phyloP scores from a whole-genome alignment of 2,888 invertebrate genomes.

The Neoaliturus tenellus region DNA sequence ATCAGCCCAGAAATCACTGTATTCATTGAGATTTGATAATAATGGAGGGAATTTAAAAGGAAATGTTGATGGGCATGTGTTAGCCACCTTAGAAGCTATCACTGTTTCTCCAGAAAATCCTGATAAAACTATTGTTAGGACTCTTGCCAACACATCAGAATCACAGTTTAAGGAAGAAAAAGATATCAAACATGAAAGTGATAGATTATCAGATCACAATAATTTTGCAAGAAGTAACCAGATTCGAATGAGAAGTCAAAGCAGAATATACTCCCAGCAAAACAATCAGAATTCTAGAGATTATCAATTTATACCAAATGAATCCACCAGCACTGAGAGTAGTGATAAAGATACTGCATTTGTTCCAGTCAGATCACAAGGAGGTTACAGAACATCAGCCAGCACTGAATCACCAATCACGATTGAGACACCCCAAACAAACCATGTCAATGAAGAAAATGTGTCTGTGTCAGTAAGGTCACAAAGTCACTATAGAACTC shows the following conservation, averaged over 20 bases:
- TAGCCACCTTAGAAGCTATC: conserved; percentile 38
- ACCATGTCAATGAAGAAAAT: background rate
- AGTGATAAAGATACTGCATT: background rate
- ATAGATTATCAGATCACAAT: background rate
- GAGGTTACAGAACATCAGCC: background rate
- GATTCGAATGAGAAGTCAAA: conserved; percentile 25
- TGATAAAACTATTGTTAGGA: background rate
- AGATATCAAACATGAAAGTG: background rate
- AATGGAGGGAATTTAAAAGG: background rate
- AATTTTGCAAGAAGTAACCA: conserved; percentile 13
- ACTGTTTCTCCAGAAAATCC: conserved; percentile 2
- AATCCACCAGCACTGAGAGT: background rate
- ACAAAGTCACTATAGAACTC: background rate
- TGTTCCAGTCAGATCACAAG: background rate
- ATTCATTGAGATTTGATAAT: conserved; percentile 30
- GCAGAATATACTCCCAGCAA: conserved; percentile 4
- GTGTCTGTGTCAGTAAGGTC: background rate
- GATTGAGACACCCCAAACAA: background rate
- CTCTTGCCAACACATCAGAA: background rate
- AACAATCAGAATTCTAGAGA: background rate
- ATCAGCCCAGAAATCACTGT: background rate
- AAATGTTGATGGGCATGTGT: background rate
- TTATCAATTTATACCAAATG: background rate
- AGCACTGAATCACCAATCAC: conserved; percentile 2
- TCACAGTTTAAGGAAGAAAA: background rate